Evolutionary conservation across 2,113 vertebrate species (phyloP), one percentile per base, ranked within the genome.

Genomic region (Sinocyclocheilus maitianheensis): DNA sequence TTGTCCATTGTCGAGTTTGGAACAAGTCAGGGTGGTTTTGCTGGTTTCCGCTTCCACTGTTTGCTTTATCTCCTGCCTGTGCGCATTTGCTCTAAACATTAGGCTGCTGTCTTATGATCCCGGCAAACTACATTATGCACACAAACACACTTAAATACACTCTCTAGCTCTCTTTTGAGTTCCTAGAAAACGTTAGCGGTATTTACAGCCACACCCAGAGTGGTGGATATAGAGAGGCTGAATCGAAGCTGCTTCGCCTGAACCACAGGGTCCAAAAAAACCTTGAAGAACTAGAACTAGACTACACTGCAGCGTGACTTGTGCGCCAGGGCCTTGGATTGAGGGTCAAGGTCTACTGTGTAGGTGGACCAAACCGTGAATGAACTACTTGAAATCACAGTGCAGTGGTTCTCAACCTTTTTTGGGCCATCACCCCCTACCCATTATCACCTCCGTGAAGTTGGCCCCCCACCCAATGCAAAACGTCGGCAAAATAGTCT

Each of bases 21-120:
- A 87, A 82, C 84, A 11, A 84, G 88, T 85, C 81, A 30, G 83
- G 40, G 62, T 75, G 86, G 85, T 87, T 87, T 87, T 87, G 63
- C 86, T 83, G 77, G 83, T 85, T 87, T 89, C 84, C 71, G 43
- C 65, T 83, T 82, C 46, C 53, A 63, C 53, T 76, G 55, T 71
- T 87, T 51, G 53, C 22, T 48, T 85, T 80, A 75, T 83, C 46
- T 85, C 79, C 85, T 40, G 77, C 60, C 74, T 16, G 74, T 83
- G 24, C 58, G 34, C 75, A 72, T 77, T 63, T 43, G 24, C 74
- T 58, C 20, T 18, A 79, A 67, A 37, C 79, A 67, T 48, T 78
- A 55, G 55, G 24, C 26, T 4, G 26, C 81, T 67, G 62, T 84
- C 75, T 76, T 81, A 67, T 53, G 48, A 75, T 74, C 48, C n/a